Evolutionary conservation across 2,113 vertebrate species (phyloP), one percentile per base, ranked within the genome.

Genomic region (Oreocharis arfaki): DNA sequence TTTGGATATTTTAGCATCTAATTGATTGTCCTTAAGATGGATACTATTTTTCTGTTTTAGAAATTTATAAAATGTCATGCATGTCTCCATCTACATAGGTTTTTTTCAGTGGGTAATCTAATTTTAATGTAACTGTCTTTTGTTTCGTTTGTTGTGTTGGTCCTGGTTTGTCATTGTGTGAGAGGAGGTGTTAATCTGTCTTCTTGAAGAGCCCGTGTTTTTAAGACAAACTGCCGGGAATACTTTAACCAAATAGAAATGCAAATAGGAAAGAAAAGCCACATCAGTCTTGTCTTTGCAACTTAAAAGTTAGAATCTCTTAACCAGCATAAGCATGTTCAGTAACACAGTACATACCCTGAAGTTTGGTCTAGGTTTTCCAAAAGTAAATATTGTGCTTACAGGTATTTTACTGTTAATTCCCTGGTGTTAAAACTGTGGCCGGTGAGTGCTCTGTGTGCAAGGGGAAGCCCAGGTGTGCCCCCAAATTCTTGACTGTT

Each of bases 11-110:
- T 87, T 46, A 69, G 11, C 24, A 33, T 50, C 8, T 70, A 60
- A 74, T 28, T 57, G 11, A 35, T 60, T 71, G 13, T 50, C 23
- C 15, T 90, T 47, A 83, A 65, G 24, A 39, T 10, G 35, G 59
- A 44, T 63, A 42, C 13, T 41, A 32, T 50, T 84, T 9, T 95
- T 87, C 67, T 95, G 61, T 80, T 95, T 86, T 76, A 95, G 91
- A 95, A 84, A 32, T 88, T 95, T 75, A 91, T 92, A 94, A 94
- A 65, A 94, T 81, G 46, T 87, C 46, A 44, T 84, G 39, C 18
- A 44, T 75, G 39, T 65, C 55, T 93, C 30, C n/a, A 74, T 59
- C 20, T 81, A 65, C 6, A 68, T 19, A 32, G 33, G 77, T 91
- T 73, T 89, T 69, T 69, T 86, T 84, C 28, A 27, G 41, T 60